A percentile compares a stretch with the other conserved stretches of the same genome.
phyloP scores from a whole-genome alignment of 2,113 vertebrate species.

The Numenius arquata region DNA sequence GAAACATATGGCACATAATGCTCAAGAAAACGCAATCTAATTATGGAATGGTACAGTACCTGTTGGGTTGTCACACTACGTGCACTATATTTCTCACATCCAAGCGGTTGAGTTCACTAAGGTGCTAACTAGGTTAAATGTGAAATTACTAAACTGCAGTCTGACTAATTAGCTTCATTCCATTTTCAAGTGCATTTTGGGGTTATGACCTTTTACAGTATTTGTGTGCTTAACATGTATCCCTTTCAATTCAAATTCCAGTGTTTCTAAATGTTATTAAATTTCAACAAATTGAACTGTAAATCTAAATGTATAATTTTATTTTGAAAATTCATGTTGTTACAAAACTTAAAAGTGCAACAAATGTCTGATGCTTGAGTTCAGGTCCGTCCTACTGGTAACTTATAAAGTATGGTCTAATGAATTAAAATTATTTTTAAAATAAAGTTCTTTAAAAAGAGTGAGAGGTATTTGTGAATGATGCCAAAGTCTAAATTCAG shows the following conservation, averaged over 20 bases:
- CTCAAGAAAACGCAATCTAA: conserved; percentile 41
- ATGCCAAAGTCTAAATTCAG: not conserved
- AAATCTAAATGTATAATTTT: conserved; percentile 79
- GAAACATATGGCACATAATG: conserved; percentile 29
- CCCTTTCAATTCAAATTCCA: conserved; percentile 73
- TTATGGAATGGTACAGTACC: conserved; percentile 54
- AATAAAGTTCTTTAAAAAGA: conserved; percentile 71
- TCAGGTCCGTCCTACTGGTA: conserved; percentile 70
- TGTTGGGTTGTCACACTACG: conserved; percentile 58
- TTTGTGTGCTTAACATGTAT: conserved; percentile 74
- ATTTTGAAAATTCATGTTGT: conserved; percentile 78
- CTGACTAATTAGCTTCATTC: conserved; percentile 64
- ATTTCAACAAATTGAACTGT: conserved; percentile 76
- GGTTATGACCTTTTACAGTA: conserved; percentile 69
- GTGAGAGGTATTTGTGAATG: conserved; percentile 68
- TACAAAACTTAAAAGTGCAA: conserved; percentile 75
- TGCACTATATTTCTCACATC: conserved; percentile 65
- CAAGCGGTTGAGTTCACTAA: conserved; percentile 71
- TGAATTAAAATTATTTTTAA: conserved; percentile 72
- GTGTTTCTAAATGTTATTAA: conserved; percentile 78
- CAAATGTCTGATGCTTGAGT: conserved; percentile 75
- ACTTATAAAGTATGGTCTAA: conserved; percentile 68
- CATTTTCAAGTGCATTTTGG: conserved; percentile 67
- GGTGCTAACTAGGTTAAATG: conserved; percentile 78
- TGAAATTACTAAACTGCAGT: conserved; percentile 68